These are phyloP conservation scores for Zele albiditarsus DNA, from an alignment of 2,888 invertebrate species.

Conservation along the genomic window DNA sequence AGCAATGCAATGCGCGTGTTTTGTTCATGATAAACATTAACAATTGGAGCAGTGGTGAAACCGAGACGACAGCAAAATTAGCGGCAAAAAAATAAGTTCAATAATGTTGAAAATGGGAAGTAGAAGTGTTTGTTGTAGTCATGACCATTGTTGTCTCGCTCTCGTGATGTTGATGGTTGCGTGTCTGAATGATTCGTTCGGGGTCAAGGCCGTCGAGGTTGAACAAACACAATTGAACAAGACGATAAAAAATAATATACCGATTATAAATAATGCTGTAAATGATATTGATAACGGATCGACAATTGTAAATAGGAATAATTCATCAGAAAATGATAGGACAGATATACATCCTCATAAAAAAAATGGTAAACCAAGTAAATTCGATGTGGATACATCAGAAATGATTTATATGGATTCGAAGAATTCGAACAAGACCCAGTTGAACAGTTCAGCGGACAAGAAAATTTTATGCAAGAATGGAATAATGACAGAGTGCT, in stretches of 20 bases:
- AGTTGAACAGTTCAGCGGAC: constrained; percentile 37
- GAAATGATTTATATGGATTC: constrained; percentile 62
- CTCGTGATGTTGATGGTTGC: constrained; percentile 55
- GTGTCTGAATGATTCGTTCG: constrained; percentile 50
- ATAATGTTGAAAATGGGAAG: neutral
- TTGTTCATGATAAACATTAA: neutral
- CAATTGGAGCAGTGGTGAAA: neutral
- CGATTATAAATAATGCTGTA: constrained; percentile 53
- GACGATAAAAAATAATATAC: constrained; percentile 48
- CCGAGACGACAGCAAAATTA: neutral
- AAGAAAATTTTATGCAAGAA: constrained; percentile 40
- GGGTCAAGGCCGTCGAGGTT: constrained; percentile 56
- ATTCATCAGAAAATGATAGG: neutral
- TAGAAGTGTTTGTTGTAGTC: constrained; percentile 2
- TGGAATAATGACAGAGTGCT: constrained; percentile 55
- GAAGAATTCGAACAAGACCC: constrained; percentile 5
- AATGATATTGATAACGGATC: constrained; percentile 37
- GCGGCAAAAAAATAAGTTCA: neutral
- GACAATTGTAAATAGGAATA: constrained; percentile 5
- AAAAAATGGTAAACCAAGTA: constrained; percentile 61
- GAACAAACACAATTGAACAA: constrained; percentile 51
- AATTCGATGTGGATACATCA: constrained; percentile 63
- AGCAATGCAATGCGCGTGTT: neutral
- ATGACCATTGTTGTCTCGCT: constrained; percentile 34
- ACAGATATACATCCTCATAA: constrained; percentile 48